Conservation (phyloP, 23 tunicate species). For the Styela clava region DNA sequence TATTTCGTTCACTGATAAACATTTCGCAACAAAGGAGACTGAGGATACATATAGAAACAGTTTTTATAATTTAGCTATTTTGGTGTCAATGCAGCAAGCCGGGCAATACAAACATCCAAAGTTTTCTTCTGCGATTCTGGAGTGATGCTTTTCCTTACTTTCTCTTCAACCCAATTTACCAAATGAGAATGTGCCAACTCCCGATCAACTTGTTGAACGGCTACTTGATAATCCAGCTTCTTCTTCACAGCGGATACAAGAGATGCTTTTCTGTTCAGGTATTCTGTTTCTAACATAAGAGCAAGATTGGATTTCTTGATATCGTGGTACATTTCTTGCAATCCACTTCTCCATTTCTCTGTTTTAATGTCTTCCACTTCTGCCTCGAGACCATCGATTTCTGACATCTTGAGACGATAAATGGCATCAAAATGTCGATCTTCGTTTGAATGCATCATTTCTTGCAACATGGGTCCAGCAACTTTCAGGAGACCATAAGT, state of each 20-base stretch:
- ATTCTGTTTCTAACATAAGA: slow-evolving; percentile 93
- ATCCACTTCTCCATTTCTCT: slow-evolving; percentile 83
- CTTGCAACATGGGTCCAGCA: background rate
- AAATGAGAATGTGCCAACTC: slow-evolving; percentile 81
- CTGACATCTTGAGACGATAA: slow-evolving; percentile 56
- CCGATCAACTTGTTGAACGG: slow-evolving; percentile 74
- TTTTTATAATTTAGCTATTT: background rate
- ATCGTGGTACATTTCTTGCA: slow-evolving; percentile 68
- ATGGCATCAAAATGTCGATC: slow-evolving; percentile 22
- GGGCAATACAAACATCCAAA: slow-evolving; percentile 76
- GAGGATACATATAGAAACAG: background rate
- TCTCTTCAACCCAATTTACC: slow-evolving; percentile 95
- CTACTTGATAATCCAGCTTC: slow-evolving; percentile 87
- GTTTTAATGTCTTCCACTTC: slow-evolving; percentile 65
- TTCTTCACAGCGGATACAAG: slow-evolving; percentile 70
- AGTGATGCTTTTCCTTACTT: slow-evolving; percentile 82
- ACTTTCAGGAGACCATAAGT: slow-evolving; percentile 5
- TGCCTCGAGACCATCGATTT: slow-evolving; percentile 34
- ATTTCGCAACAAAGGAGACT: background rate
- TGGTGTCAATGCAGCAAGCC: slow-evolving; percentile 45
- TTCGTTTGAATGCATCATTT: background rate
- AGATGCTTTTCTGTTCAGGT: slow-evolving; percentile 58
- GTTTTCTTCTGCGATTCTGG: slow-evolving; percentile 91
- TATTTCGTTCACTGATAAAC: background rate
- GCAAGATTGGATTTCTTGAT: slow-evolving; percentile 79